Conservation (phyloP, 2,888 invertebrate genomes). For the Chrysolina oricalcia region DNA sequence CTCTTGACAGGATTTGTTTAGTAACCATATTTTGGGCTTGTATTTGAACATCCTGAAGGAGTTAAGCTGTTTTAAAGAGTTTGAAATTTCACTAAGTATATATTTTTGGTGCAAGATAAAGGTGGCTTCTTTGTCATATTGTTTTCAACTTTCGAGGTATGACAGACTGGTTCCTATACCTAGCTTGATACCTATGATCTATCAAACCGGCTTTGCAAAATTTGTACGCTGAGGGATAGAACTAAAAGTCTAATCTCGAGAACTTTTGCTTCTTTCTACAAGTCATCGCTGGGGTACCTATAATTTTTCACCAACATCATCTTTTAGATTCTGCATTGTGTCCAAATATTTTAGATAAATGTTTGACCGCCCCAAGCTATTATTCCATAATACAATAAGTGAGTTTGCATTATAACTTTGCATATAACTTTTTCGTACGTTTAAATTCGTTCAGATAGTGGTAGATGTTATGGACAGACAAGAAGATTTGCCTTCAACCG, state of each 20-base stretch:
- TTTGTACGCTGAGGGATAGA: not conserved
- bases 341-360: not conserved
- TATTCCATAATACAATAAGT: too few relatives aligned
- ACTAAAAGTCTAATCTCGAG: not conserved
- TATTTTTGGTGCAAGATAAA: not conserved
- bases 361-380: not conserved
- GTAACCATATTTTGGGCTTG: not conserved
- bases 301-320: not conserved
- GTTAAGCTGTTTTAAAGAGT: not conserved
- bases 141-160: too few relatives aligned
- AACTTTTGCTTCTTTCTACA: not conserved
- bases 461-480: too few relatives aligned
- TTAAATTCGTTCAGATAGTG: too few relatives aligned
- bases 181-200: not conserved
- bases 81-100: not conserved
- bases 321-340: not conserved
- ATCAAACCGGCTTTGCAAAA: not conserved
- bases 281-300: not conserved
- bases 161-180: not conserved
- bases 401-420: too few relatives aligned
- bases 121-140: not conserved
- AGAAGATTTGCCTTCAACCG: too few relatives aligned
- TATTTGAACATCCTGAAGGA: not conserved
- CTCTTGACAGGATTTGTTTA: not conserved
- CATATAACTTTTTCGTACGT: too few relatives aligned